Evolutionary conservation across 1,140 invertebrate genomes (phyloP).

Genomic region (Berghia stephanieae): DNA sequence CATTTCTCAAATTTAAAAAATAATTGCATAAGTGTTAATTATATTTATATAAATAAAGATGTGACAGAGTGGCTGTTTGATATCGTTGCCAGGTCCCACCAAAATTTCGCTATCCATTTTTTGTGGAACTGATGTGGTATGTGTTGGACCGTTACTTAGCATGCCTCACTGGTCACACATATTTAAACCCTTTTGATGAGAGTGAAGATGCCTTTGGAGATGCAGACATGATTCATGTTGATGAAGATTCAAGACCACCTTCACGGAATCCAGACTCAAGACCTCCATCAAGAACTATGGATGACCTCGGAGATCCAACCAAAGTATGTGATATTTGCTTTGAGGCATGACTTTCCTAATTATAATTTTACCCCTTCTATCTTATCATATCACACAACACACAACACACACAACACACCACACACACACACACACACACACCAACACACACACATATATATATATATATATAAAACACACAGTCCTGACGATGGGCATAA

Average conservation of each 20-base stretch:
- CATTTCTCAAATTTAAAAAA: neutral
- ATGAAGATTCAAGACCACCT: conserved; percentile 46
- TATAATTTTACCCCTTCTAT: too few species aligned
- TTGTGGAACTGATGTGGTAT: conserved; percentile 98
- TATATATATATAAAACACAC: too few species aligned
- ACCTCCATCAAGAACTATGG: conserved; percentile 38
- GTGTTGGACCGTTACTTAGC: conserved; percentile 92
- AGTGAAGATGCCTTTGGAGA: conserved; percentile 88
- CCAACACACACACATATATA: too few species aligned
- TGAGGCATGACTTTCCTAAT: too few species aligned
- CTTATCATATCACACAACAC: too few species aligned
- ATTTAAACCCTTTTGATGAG: conserved; percentile 93
- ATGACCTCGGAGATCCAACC: conserved; percentile 37
- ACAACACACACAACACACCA: too few species aligned
- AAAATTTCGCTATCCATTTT: conserved; percentile 97
- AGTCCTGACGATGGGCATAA: too few species aligned
- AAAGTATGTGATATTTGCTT: too few species aligned
- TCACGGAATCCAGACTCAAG: conserved; percentile 43
- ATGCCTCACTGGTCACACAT: conserved; percentile 85
- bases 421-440: too few species aligned
- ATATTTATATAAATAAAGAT: neutral
- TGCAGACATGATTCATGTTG: conserved; percentile 37
- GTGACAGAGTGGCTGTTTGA: too few species aligned
- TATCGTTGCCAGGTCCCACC: conserved; percentile 81
- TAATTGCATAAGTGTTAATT: neutral